A percentile compares a stretch with the other conserved stretches of the same genome.
These are phyloP conservation scores for Diadophis punctatus DNA, from an alignment of 2,113 vertebrate species.

Conservation along the genomic window DNA sequence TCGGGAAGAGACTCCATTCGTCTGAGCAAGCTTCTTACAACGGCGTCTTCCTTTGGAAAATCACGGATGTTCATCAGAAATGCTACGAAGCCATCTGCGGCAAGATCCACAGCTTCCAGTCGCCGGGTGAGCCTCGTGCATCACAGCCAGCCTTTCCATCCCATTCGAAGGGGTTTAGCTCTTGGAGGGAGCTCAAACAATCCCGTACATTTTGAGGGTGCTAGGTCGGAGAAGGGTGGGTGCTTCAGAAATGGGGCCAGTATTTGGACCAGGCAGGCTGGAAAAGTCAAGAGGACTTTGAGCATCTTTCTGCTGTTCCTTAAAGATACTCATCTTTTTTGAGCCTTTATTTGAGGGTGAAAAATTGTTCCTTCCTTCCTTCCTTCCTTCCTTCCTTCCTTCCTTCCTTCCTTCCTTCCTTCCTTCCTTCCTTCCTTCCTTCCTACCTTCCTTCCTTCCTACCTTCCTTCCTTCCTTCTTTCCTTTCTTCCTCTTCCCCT, in stretches of 20 bases:
- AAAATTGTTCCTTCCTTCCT: not conserved
- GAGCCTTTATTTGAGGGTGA: not conserved
- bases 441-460: too few relatives aligned
- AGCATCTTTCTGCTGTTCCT: not conserved
- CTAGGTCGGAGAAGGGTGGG: not conserved
- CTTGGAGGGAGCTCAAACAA: not conserved
- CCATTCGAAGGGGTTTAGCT: not conserved
- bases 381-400: too few relatives aligned
- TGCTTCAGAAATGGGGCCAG: not conserved
- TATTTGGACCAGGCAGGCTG: not conserved
- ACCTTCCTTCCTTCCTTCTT: rapidly evolving
- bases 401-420: too few relatives aligned
- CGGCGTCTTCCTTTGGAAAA: constrained; percentile 81
- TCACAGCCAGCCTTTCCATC: not conserved
- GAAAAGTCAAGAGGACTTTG: not conserved
- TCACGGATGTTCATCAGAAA: constrained; percentile 72
- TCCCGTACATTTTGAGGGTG: not conserved
- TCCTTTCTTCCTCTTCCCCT: too few relatives aligned
- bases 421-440: not conserved
- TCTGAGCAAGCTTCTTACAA: constrained; percentile 77
- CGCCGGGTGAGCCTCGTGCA: constrained; percentile 68
- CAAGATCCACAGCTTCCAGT: constrained; percentile 72
- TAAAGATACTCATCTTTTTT: not conserved
- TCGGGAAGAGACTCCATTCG: constrained; percentile 71
- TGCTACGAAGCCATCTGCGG: constrained; percentile 76